Conservation (phyloP, 2,113 vertebrate species). For the Corythaixoides concolor region DNA sequence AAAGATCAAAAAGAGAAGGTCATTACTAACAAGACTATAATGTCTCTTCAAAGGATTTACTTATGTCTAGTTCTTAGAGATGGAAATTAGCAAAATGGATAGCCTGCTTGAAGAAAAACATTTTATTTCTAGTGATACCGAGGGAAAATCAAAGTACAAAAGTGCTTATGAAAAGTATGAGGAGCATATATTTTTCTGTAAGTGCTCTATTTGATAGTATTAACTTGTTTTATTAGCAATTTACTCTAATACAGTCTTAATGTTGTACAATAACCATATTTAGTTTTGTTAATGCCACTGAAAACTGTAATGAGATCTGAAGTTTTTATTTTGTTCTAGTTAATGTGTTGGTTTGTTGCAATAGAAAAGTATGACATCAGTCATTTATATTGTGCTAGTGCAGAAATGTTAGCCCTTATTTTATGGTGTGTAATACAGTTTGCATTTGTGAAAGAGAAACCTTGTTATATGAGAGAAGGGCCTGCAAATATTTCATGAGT, state of each 20-base stretch:
- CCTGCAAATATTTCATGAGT: not conserved
- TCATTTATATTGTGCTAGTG: not conserved
- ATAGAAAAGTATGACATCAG: not conserved
- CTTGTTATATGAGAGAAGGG: not conserved
- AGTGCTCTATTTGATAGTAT: constrained; percentile 48
- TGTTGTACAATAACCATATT: constrained; percentile 43
- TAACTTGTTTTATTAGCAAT: constrained; percentile 63
- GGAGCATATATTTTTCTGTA: constrained; percentile 33
- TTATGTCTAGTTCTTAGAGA: not conserved
- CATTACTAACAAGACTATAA: constrained; percentile 15
- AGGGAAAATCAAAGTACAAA: constrained; percentile 43
- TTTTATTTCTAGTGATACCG: constrained; percentile 37
- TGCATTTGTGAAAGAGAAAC: not conserved
- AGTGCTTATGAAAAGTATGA: constrained; percentile 14
- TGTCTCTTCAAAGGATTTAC: constrained; percentile 25
- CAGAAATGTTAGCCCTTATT: not conserved
- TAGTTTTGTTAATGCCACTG: constrained; percentile 49
- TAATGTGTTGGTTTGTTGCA: not conserved
- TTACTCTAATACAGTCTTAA: constrained; percentile 54
- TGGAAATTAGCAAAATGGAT: constrained; percentile 42
- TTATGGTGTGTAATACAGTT: not conserved
- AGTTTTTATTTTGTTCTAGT: constrained; percentile 13
- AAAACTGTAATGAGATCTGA: constrained; percentile 32
- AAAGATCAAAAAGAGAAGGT: constrained; percentile 38
- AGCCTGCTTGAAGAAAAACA: constrained; percentile 21